A percentile compares a stretch with the other conserved stretches of the same genome.
Evolutionary conservation across 1,140 invertebrate species (phyloP).

Genomic region (Capitella teleta): DNA sequence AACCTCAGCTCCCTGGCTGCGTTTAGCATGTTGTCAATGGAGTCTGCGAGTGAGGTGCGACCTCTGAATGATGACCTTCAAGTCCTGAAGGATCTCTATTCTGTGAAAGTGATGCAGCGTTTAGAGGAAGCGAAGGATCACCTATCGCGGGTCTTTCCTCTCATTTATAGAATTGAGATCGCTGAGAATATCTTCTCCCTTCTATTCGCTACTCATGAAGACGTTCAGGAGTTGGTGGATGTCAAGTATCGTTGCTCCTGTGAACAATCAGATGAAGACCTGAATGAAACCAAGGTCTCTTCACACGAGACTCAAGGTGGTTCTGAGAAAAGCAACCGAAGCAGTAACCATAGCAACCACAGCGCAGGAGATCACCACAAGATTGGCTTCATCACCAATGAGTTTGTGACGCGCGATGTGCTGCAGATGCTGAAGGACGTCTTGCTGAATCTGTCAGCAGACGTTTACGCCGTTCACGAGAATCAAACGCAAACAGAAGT

Average conservation of each 20-base stretch:
- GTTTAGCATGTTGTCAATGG: neutral
- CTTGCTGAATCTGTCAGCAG: constrained; percentile 25
- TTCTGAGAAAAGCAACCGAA: neutral
- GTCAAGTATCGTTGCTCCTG: neutral
- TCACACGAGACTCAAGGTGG: neutral
- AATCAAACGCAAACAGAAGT: neutral
- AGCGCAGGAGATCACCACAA: constrained; percentile 15
- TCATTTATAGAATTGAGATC: constrained; percentile 39
- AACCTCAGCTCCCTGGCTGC: neutral
- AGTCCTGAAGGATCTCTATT: neutral
- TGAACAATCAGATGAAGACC: neutral
- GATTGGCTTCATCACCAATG: constrained; percentile 35
- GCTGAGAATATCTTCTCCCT: constrained; percentile 43
- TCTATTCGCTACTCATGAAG: constrained; percentile 26
- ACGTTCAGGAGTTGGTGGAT: neutral
- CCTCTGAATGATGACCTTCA: neutral
- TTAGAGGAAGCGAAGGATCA: constrained; percentile 21
- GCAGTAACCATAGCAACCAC: constrained; percentile 17
- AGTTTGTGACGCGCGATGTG: constrained; percentile 35
- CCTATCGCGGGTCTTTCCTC: constrained; percentile 30
- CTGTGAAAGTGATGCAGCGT: constrained; percentile 2
- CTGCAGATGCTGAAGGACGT: constrained; percentile 29
- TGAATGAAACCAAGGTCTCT: neutral
- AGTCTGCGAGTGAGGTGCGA: neutral
- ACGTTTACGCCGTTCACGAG: constrained; percentile 18